phyloP scores from a whole-genome alignment of 2,888 invertebrate genomes.

The Buathra laborator region DNA sequence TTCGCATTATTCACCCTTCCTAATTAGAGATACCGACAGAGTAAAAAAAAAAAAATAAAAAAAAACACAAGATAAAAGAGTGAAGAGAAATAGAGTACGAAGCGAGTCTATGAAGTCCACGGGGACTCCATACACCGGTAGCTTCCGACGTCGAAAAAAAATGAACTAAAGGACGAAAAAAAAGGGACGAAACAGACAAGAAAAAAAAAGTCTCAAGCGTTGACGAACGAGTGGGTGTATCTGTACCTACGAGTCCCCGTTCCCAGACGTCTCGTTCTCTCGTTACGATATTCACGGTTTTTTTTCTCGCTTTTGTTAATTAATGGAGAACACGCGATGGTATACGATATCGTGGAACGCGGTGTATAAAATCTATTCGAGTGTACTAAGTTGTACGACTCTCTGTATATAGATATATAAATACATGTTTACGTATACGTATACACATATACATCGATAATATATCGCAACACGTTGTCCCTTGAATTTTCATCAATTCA shows the following conservation, averaged over 20 bases:
- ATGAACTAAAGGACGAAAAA: background rate
- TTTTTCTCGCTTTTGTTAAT: slow-evolving; percentile 31
- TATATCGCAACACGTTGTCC: background rate
- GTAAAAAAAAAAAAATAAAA: slow-evolving; percentile 19
- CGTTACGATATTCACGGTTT: slow-evolving; percentile 15
- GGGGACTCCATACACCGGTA: slow-evolving; percentile 11
- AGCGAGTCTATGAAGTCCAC: slow-evolving; percentile 40
- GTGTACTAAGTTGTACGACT: background rate
- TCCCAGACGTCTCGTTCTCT: slow-evolving; percentile 30
- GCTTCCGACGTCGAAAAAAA: slow-evolving; percentile 11
- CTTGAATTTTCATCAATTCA: slow-evolving; percentile 4
- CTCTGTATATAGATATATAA: background rate
- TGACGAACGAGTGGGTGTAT: slow-evolving; percentile 20
- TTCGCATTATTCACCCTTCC: slow-evolving; percentile 38
- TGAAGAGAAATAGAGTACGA: slow-evolving; percentile 30
- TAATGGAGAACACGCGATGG: slow-evolving; percentile 33
- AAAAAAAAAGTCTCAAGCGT: slow-evolving; percentile 10
- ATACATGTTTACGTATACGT: background rate
- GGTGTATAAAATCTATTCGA: background rate
- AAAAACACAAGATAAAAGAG: slow-evolving; percentile 25
- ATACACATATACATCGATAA: background rate
- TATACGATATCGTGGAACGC: background rate
- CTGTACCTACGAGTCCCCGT: background rate
- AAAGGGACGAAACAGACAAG: background rate
- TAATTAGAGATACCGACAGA: slow-evolving; percentile 61